Conservation (phyloP, 2,113 vertebrate genomes). For the Oncorhynchus mykiss region DNA sequence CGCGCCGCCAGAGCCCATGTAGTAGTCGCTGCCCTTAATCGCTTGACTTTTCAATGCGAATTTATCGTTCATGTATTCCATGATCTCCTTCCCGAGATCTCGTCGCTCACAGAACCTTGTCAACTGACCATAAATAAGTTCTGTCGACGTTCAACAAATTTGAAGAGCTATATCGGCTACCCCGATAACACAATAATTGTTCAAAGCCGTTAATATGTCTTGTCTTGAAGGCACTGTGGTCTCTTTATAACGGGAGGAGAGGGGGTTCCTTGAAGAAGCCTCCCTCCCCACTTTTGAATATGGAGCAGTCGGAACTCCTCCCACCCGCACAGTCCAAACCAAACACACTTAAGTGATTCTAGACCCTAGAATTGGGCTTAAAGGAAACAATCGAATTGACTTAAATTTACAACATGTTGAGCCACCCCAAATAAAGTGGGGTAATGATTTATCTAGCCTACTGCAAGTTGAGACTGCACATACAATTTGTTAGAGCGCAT, state of each 20-base stretch:
- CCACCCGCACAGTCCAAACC: constrained; percentile 69
- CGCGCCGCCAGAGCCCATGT: constrained; percentile 83
- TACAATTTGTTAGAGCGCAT: background rate
- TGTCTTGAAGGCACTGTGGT: constrained; percentile 74
- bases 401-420: constrained; percentile 52
- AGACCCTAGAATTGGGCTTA: constrained; percentile 29
- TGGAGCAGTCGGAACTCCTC: constrained; percentile 83
- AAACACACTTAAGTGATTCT: constrained; percentile 41
- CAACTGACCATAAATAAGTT: constrained; percentile 54
- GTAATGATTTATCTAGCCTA: constrained; percentile 10
- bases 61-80: constrained; percentile 97
- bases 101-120: constrained; percentile 39
- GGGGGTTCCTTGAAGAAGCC: constrained; percentile 73
- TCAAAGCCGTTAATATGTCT: constrained; percentile 76
- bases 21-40: constrained; percentile 89
- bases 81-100: constrained; percentile 73
- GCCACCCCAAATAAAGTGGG: constrained; percentile 25
- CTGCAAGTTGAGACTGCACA: constrained; percentile 2
- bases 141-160: constrained; percentile 23
- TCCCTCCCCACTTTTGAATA: constrained; percentile 76
- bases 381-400: constrained; percentile 54
- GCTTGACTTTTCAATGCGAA: constrained; percentile 87
- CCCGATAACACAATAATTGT: constrained; percentile 43
- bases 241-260: constrained; percentile 87
- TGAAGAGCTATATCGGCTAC: constrained; percentile 2